Conservation (phyloP, 1,140 invertebrate genomes). For the Thaumatotibia leucotreta region DNA sequence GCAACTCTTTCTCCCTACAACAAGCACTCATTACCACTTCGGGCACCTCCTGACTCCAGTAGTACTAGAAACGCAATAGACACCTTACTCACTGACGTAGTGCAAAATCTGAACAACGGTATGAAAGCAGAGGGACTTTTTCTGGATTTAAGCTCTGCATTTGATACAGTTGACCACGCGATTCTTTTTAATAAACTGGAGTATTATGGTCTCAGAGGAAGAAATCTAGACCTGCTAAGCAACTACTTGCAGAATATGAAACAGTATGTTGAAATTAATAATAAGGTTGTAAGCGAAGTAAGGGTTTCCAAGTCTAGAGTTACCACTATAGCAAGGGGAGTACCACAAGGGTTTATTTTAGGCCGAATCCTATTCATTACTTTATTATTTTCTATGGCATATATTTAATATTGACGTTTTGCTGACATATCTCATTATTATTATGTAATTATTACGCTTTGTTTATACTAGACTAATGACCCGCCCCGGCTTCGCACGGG, state of each 20-base stretch:
- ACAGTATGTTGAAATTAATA: neutral
- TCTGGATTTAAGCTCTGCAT: neutral
- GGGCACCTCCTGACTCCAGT: too few relatives aligned
- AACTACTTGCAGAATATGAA: neutral
- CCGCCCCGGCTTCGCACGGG: too few relatives aligned
- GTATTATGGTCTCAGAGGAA: too few relatives aligned
- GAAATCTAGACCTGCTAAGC: neutral
- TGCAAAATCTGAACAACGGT: neutral
- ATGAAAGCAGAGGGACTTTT: neutral
- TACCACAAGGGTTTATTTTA: neutral
- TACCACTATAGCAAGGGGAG: neutral
- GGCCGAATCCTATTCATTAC: neutral
- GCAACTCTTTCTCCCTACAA: too few relatives aligned
- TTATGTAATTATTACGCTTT: too few relatives aligned
- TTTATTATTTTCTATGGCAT: too few relatives aligned
- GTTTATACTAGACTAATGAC: too few relatives aligned
- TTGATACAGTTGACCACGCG: too few relatives aligned
- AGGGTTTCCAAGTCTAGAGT: neutral
- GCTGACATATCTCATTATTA: too few relatives aligned
- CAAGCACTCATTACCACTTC: too few relatives aligned
- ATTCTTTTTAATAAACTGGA: too few relatives aligned
- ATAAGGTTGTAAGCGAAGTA: neutral
- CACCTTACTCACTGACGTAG: neutral
- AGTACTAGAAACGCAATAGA: neutral
- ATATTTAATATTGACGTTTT: too few relatives aligned